Base-by-base conservation (phyloP, 2,113 vertebrate species). In the Halcyon malimbica region DNA sequence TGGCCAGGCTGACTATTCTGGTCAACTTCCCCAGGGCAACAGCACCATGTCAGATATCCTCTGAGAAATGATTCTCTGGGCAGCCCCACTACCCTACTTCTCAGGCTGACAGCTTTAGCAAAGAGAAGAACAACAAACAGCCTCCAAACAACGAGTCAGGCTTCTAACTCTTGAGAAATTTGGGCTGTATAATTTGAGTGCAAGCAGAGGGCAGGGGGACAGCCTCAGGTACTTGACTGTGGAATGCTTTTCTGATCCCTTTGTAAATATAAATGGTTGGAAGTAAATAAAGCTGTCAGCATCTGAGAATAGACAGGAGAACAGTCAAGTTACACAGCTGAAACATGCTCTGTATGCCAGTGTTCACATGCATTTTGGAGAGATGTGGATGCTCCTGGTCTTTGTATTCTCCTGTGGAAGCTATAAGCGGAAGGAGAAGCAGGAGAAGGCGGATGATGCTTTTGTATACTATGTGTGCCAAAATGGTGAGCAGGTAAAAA, bases 221-320 rank as follows among this genome's bases (percentile, higher is more conserved):
- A n/a, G 1, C 89, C 77, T 74, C 35, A 12, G 60, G 69, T 90
- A 42, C 16, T 63, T 89, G 28, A 37, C 35, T 87, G 74, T 50
- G 29, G 59, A 91, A 84, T 70, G 18, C n/a, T 31, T 48, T 83
- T 89, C 51, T 87, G 68, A 95, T 91, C 42, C 14, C 26, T 94
- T 91, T 91, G 64, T 83, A 93, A 86, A 83, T 92, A 90, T 37
- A 84, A 91, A 75, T 48, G n/a, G 17, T 51, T 91, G 71, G 20
- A 91, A 53, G 53, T 64, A 92, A 83, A 95, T 63, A 82, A 83
- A 95, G 48, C 77, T 95, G 83, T 92, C 86, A 89, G 21, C 56
- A 51, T 89, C 53, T 89, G 87, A 91, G 48, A 57, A 78, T 6
- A 93, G 64, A 19, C 28, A 87, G 60, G 16, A 35, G n/a, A 87